phyloP scores from a whole-genome alignment of 2,888 invertebrate species.

The Epinotia bilunana region DNA sequence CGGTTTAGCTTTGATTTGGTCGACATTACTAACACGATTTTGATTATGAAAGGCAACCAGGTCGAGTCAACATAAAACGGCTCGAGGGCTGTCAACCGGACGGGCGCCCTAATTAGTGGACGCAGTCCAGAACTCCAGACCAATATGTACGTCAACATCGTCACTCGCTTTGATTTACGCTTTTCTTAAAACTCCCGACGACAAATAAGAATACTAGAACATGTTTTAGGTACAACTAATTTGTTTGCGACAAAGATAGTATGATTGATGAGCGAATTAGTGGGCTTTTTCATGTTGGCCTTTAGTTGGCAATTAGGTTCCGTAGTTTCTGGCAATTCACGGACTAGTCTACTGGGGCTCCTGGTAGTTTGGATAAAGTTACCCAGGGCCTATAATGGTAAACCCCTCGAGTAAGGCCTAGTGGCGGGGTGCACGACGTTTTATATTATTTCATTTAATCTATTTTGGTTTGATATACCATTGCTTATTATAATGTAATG shows the following conservation, averaged over 20 bases:
- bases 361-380: no score
- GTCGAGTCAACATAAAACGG: slow-evolving; percentile 2
- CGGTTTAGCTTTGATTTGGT: not conserved
- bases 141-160: slow-evolving; percentile 11
- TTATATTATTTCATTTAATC: no score
- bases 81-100: not conserved
- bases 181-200: slow-evolving; percentile 14
- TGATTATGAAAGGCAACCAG: slow-evolving; percentile 7
- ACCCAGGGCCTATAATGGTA: no score
- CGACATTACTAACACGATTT: not conserved
- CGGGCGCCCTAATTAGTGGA: slow-evolving; percentile 21
- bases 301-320: no score
- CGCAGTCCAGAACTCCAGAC: slow-evolving; percentile 6
- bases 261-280: slow-evolving; percentile 4
- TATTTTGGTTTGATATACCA: no score
- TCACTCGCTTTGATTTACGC: slow-evolving; percentile 19
- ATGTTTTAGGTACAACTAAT: slow-evolving; percentile 1
- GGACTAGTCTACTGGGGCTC: no score
- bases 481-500: no score
- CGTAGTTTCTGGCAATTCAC: no score
- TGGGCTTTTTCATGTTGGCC: no score
- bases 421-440: no score
- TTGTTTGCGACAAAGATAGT: not conserved
- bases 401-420: no score
- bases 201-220: slow-evolving; percentile 6